phyloP scores from a whole-genome alignment of 2,888 invertebrate genomes.

The Apamea anceps region DNA sequence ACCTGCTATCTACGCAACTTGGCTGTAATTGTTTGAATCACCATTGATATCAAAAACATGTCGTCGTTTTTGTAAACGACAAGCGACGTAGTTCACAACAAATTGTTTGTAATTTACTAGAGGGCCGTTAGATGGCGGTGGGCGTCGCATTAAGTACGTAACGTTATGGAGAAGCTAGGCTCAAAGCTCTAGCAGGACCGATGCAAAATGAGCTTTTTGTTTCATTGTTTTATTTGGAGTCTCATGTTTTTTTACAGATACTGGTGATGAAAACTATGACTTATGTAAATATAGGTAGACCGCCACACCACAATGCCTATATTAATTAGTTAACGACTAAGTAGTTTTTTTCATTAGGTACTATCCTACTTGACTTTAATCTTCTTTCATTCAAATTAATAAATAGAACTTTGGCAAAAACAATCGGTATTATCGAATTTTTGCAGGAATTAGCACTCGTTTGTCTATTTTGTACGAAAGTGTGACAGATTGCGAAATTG shows the following conservation, averaged over 20 bases:
- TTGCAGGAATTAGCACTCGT: conserved; percentile 65
- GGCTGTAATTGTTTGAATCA: neutral
- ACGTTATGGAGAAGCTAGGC: conserved; percentile 9
- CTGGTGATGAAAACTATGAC: neutral
- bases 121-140: conserved; percentile 83
- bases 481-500: conserved; percentile 88
- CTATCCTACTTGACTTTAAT: neutral
- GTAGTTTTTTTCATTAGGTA: neutral
- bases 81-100: conserved; percentile 21
- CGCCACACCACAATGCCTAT: neutral
- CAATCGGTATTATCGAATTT: conserved; percentile 1
- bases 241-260: neutral
- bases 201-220: neutral
- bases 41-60: neutral
- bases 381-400: neutral
- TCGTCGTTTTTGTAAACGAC: conserved; percentile 11
- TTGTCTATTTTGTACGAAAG: conserved; percentile 69
- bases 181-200: neutral
- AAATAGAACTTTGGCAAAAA: neutral
- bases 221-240: neutral
- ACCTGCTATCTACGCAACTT: neutral
- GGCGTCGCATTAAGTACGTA: conserved; percentile 60
- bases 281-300: neutral
- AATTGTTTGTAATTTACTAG: conserved; percentile 70
- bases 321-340: neutral